A percentile compares a stretch with the other conserved stretches of the same genome.
These are phyloP conservation scores for Acanthosepion esculentum DNA, from an alignment of 2,888 invertebrate species.

Conservation along the genomic window DNA sequence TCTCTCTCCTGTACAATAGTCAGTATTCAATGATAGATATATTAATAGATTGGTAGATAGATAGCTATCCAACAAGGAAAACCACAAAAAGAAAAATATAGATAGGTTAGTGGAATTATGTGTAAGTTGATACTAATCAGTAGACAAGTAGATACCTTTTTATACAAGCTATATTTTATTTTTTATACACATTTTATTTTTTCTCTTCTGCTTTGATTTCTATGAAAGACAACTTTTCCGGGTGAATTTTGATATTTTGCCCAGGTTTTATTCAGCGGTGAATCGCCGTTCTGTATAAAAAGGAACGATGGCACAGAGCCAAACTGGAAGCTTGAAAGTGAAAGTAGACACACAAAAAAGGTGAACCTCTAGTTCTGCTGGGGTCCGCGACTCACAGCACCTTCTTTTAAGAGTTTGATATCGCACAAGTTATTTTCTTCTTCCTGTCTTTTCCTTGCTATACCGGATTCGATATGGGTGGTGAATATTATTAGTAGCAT, in stretches of 20 bases:
- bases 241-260: constrained; percentile 20
- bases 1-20: too few relatives aligned
- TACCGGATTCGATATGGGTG: neutral
- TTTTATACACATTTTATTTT: neutral
- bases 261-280: neutral
- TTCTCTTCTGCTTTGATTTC: neutral
- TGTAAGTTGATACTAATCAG: constrained; percentile 17
- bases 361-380: neutral
- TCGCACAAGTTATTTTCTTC: neutral
- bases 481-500: neutral
- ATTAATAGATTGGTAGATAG: neutral
- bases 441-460: neutral
- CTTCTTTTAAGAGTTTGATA: neutral
- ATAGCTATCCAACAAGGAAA: neutral
- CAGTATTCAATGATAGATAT: neutral
- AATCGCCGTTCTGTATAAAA: neutral
- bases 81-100: neutral
- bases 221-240: neutral
- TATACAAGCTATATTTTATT: neutral
- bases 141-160: neutral
- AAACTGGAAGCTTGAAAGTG: constrained; percentile 2
- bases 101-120: neutral
- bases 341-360: neutral
- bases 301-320: neutral
- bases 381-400: neutral